Evolutionary conservation across 2,797 vertebrate genomes (phyloP), one percentile per base, ranked within the genome.

Genomic region (Etheostoma nigrum): DNA sequence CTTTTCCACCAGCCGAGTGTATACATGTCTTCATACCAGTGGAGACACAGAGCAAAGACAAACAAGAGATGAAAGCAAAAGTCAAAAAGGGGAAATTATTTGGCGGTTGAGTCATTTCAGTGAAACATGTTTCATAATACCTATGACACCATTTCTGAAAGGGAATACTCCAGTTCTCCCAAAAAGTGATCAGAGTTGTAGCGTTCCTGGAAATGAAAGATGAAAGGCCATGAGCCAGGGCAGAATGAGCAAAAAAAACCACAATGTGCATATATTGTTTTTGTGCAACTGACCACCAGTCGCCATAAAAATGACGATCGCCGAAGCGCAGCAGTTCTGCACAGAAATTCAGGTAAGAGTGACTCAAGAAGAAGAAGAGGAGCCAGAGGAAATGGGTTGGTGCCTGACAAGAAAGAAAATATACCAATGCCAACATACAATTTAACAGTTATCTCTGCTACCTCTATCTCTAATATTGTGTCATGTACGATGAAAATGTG

Each of bases 351-450:
- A 94, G 82, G 84, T 69, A 92, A 59, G 85, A 94, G 76, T 84
- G 87, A 65, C 73, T 77, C 79, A 86, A 64, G 76, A 93, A 90
- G 87, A 92, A 93, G 82, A 92, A 76, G 68, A 89, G 36, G 16
- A 94, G 70, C 85, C 89, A 92, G 10, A 92, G 79, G 67, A 95
- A 93, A 76, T 90, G 77, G 62, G 90, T 87, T 36, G 89, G 90
- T 16, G 79, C 86, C 93, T 93, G 67, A 42, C 7, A 18, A 36
- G 30, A 60, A 59, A 36, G 30, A 57, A 59, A 63, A 82, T 19
- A 53, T 0, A 55, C 44, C 2, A 12, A 60, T 0, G 45, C 10
- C 14, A 0, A 30, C 0, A 44, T 14, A 49, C 1, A 6, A 49
- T 49, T 30, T 23, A 48, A 49, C 18, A 44, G 25, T 44, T 5